phyloP scores from a whole-genome alignment of 1,140 invertebrate genomes.

The Heliconius hermathena region DNA sequence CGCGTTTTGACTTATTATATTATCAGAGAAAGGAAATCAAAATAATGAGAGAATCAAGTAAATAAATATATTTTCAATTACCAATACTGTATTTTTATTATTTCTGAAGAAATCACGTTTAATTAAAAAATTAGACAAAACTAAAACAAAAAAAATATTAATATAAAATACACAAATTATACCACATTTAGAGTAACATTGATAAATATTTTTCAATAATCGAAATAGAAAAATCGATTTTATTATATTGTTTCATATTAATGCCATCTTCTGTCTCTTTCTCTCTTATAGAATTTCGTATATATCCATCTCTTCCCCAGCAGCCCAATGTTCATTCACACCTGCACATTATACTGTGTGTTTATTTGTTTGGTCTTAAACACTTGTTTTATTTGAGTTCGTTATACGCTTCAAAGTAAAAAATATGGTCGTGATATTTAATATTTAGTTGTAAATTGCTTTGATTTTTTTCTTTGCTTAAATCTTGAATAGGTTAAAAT shows the following conservation, averaged over 20 bases:
- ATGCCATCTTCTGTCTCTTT: conserved; percentile 16
- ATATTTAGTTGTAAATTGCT: conserved; percentile 1
- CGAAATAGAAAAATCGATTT: conserved; percentile 16
- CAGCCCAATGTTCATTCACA: conserved; percentile 56
- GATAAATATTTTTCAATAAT: conserved; percentile 14
- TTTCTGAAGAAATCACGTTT: not conserved
- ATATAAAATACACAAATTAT: not conserved
- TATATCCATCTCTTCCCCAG: conserved; percentile 37
- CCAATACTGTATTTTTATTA: too few species aligned
- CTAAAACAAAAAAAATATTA: not conserved
- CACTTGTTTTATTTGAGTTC: conserved; percentile 53
- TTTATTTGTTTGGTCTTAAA: conserved; percentile 59
- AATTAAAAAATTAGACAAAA: not conserved
- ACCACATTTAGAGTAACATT: not conserved
- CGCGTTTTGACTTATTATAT: too few species aligned
- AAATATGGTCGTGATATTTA: conserved; percentile 3
- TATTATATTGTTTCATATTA: conserved; percentile 7
- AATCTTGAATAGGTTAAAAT: too few species aligned
- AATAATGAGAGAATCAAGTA: too few species aligned
- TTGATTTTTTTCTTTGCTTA: conserved; percentile 24
- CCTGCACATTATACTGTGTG: conserved; percentile 59
- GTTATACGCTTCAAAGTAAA: conserved; percentile 29
- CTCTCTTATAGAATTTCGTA: not conserved
- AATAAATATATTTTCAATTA: too few species aligned
- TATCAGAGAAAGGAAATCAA: too few species aligned